Evolutionary conservation across 2,888 invertebrate species (phyloP).

Genomic region (Rugalucina vietnamica): DNA sequence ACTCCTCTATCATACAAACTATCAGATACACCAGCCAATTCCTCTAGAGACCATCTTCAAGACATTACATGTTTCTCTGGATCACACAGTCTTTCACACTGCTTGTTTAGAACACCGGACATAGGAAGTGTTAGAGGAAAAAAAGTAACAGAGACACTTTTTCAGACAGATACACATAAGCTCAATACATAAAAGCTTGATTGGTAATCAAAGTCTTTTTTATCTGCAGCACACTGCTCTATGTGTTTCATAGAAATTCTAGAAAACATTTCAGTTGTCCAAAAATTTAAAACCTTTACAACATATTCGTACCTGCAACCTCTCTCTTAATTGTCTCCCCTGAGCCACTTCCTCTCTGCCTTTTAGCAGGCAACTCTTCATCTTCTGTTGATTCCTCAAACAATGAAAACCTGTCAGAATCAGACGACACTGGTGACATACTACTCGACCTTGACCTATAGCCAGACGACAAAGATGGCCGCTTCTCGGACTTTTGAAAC

Average conservation of each 20-base stretch:
- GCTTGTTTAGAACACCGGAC: slow-evolving; percentile 40
- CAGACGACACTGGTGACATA: not conserved
- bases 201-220: too few relatives aligned
- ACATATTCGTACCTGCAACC: not conserved
- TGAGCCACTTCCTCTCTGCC: slow-evolving; percentile 1
- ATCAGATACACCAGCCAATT: slow-evolving; percentile 85
- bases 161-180: too few relatives aligned
- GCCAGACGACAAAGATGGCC: not conserved
- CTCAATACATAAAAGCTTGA: too few relatives aligned
- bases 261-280: too few relatives aligned
- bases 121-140: too few relatives aligned
- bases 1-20: slow-evolving; percentile 88
- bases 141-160: too few relatives aligned
- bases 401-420: slow-evolving; percentile 40
- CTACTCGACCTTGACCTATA: slow-evolving; percentile 13
- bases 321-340: not conserved
- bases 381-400: slow-evolving; percentile 14
- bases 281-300: too few relatives aligned
- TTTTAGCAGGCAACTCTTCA: slow-evolving; percentile 31
- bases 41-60: slow-evolving; percentile 69
- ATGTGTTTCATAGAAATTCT: too few relatives aligned
- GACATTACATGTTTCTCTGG: slow-evolving; percentile 61
- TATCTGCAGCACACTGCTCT: too few relatives aligned
- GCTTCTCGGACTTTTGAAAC: not conserved
- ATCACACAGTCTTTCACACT: slow-evolving; percentile 45